A percentile compares a stretch with the other conserved stretches of the same genome.
These are phyloP conservation scores for Drosophila pallidifrons DNA, from an alignment of 1,140 invertebrate genomes.

Conservation along the genomic window DNA sequence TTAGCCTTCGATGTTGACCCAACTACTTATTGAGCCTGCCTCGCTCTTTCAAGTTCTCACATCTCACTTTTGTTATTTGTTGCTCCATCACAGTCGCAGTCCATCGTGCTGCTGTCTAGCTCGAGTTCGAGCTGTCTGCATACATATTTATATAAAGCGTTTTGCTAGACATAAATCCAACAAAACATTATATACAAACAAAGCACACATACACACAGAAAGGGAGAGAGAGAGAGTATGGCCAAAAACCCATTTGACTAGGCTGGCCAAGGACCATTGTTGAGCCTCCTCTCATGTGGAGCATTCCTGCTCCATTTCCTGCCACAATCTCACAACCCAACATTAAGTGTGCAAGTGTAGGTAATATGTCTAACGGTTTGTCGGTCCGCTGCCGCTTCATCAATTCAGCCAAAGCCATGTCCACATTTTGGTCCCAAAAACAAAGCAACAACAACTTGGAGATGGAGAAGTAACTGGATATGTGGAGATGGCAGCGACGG, in stretches of 20 bases:
- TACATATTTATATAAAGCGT: slow-evolving; percentile 69
- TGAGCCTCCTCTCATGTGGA: slow-evolving; percentile 22
- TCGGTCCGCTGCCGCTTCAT: slow-evolving; percentile 77
- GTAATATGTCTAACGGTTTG: slow-evolving; percentile 66
- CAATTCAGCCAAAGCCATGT: slow-evolving; percentile 68
- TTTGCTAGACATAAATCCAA: slow-evolving; percentile 73
- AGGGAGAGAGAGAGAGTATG: slow-evolving; percentile 1
- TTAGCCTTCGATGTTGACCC: neutral
- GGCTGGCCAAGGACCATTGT: slow-evolving; percentile 54
- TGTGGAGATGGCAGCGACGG: slow-evolving; percentile 8
- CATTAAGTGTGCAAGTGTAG: slow-evolving; percentile 35
- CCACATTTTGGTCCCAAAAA: slow-evolving; percentile 54
- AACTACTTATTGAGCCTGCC: slow-evolving; percentile 27
- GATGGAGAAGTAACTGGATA: slow-evolving; percentile 4
- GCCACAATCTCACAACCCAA: neutral
- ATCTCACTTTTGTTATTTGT: no score
- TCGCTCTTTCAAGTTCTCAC: neutral
- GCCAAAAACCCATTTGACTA: slow-evolving; percentile 58
- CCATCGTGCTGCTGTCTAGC: slow-evolving; percentile 19
- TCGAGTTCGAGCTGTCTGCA: slow-evolving; percentile 42
- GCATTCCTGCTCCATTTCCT: neutral
- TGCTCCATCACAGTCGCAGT: neutral
- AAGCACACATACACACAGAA: slow-evolving; percentile 12
- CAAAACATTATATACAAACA: slow-evolving; percentile 62
- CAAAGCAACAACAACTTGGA: slow-evolving; percentile 42